Evolutionary conservation across 2,888 invertebrate genomes (phyloP).

Genomic region (Lasioglossum figueresi): DNA sequence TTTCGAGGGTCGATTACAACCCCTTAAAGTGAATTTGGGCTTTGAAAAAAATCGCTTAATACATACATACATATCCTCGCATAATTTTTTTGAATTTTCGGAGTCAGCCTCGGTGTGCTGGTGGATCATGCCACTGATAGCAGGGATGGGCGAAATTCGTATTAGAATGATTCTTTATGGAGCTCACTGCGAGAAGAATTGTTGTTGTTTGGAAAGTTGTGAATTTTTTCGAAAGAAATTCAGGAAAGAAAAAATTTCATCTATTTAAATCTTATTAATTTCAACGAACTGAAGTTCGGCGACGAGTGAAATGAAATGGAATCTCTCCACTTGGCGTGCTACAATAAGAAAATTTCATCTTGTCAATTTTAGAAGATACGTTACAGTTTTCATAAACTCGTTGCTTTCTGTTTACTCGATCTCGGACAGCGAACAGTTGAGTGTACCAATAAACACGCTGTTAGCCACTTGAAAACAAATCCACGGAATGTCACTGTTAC

Average conservation of each 20-base stretch:
- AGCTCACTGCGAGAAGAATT: background rate
- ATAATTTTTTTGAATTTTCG: no score
- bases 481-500: background rate
- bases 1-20: no score
- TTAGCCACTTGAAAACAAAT: background rate
- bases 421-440: background rate
- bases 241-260: no score
- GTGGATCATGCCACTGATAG: background rate
- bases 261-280: no score
- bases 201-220: no score
- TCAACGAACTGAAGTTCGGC: no score
- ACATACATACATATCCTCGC: background rate
- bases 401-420: background rate
- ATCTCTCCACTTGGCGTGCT: background rate
- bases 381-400: no score
- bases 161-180: background rate
- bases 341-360: background rate
- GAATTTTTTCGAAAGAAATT: no score
- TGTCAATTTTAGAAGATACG: background rate
- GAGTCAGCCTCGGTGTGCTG: background rate
- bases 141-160: background rate
- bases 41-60: no score
- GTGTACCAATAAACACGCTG: background rate
- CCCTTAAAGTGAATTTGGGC: no score
- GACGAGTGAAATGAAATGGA: no score